Evolutionary conservation across 2,113 vertebrate species (phyloP).

Genomic region (Syrrhaptes paradoxus): DNA sequence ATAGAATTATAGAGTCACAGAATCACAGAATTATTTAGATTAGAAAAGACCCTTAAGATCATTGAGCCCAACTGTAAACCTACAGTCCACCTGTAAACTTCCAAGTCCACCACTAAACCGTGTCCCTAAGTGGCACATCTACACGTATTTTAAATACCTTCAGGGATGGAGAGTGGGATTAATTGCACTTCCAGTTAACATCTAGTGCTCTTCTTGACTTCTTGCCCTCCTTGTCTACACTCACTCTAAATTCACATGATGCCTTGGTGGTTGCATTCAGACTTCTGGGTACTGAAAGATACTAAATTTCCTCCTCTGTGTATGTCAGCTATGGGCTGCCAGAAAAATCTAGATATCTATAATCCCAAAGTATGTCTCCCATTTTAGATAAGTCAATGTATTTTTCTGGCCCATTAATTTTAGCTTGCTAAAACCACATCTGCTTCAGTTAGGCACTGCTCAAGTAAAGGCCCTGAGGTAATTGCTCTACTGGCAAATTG

Average conservation of each 20-base stretch:
- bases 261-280: not conserved
- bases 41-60: not conserved
- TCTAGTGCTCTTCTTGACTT: not conserved
- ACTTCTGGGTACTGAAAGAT: not conserved
- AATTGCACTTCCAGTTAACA: not conserved
- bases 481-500: not conserved
- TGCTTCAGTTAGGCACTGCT: not conserved
- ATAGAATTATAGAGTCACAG: not conserved
- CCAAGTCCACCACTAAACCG: not conserved
- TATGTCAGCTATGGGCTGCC: not conserved
- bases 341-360: not conserved
- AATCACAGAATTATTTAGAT: not conserved
- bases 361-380: not conserved
- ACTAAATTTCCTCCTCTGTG: not conserved
- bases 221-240: not conserved
- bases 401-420: not conserved
- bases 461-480: not conserved
- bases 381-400: not conserved
- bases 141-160: not conserved
- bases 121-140: not conserved
- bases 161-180: not conserved
- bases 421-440: not conserved
- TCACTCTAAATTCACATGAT: not conserved
- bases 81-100: not conserved
- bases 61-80: not conserved